These are phyloP conservation scores for Neocrepidodera transversa DNA, from an alignment of 2,888 invertebrate genomes.

Conservation along the genomic window DNA sequence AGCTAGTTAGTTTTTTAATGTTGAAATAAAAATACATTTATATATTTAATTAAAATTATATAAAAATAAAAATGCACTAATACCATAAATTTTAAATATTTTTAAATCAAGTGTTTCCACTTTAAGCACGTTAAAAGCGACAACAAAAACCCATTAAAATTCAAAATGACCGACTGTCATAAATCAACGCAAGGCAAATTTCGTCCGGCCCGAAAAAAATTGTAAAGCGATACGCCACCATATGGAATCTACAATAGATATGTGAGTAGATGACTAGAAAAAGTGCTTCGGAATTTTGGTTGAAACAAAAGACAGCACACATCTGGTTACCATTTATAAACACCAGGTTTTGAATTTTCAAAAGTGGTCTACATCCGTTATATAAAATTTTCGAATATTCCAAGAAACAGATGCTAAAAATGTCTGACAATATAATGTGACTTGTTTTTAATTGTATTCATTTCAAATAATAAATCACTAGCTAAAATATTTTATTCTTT, in stretches of 20 bases:
- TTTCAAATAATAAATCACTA: too few relatives aligned
- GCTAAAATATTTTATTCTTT: too few relatives aligned
- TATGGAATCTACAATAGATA: constrained; percentile 53
- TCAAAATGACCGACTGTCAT: constrained; percentile 23
- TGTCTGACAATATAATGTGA: not conserved
- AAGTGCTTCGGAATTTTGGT: constrained; percentile 48
- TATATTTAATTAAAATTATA: too few relatives aligned
- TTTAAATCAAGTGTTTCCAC: not conserved
- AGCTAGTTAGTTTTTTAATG: too few relatives aligned
- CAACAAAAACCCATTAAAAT: constrained; percentile 24
- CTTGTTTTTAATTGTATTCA: too few relatives aligned
- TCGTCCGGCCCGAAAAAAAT: constrained; percentile 32
- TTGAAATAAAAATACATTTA: too few relatives aligned
- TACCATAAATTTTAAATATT: too few relatives aligned
- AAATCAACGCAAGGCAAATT: constrained; percentile 37
- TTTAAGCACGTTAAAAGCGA: not conserved
- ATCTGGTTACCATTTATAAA: constrained; percentile 50
- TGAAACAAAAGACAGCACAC: constrained; percentile 50
- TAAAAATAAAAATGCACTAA: too few relatives aligned
- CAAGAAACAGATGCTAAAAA: constrained; percentile 4
- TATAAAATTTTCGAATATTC: constrained; percentile 17
- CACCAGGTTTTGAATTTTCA: constrained; percentile 44
- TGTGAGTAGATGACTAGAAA: constrained; percentile 50
- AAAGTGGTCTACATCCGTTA: constrained; percentile 47
- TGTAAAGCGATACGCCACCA: constrained; percentile 50